Conservation (phyloP, 1,140 invertebrate genomes). For the Trypoxylus dichotomus region DNA sequence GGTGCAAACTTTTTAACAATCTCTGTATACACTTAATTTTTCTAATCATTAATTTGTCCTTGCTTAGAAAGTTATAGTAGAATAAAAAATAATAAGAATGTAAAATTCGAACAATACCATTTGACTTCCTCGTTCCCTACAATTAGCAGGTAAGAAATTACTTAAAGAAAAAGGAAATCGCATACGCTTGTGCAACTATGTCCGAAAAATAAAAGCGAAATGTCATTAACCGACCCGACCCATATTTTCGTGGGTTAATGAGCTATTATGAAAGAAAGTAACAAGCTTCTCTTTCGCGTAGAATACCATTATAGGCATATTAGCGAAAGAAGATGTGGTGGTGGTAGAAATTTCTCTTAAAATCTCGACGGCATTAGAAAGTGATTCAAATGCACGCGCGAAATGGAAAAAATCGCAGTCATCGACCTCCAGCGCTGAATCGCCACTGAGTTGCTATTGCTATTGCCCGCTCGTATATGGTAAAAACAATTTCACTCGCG, state of each 20-base stretch:
- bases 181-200: neutral
- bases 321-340: neutral
- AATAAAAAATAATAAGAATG: too few species aligned
- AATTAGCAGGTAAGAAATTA: neutral
- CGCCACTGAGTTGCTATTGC: neutral
- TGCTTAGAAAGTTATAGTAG: too few species aligned
- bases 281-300: neutral
- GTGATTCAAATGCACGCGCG: constrained; percentile 3
- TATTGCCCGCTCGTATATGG: neutral
- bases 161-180: neutral
- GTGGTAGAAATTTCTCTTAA: constrained; percentile 5
- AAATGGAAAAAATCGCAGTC: constrained; percentile 21
- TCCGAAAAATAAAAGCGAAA: neutral
- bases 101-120: too few species aligned
- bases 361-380: constrained; percentile 8
- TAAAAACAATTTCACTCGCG: neutral
- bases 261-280: constrained; percentile 14
- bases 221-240: constrained; percentile 33
- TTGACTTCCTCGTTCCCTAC: too few species aligned
- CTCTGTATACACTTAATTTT: too few species aligned
- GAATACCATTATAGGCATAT: too few species aligned
- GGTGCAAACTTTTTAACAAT: too few species aligned
- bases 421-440: constrained; percentile 28
- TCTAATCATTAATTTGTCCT: too few species aligned
- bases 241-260: neutral